Evolutionary conservation across 1,140 invertebrate species (phyloP).

Genomic region (Ectropis grisescens): DNA sequence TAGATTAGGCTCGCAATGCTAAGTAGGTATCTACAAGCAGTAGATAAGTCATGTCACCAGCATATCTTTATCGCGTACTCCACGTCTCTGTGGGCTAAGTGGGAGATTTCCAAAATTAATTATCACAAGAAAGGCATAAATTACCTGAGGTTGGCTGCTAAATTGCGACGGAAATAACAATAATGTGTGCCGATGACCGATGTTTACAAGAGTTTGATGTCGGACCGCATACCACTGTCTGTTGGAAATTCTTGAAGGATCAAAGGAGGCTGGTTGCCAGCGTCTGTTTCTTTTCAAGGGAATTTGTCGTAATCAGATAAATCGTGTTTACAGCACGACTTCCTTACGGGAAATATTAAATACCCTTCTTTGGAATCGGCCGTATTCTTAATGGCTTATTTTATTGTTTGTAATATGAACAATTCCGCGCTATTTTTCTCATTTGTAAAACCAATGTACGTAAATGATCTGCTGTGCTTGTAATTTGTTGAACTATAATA

Average conservation of each 20-base stretch:
- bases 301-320: constrained; percentile 47
- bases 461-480: neutral
- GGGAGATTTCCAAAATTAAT: too few species aligned
- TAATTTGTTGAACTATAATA: too few species aligned
- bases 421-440: too few species aligned
- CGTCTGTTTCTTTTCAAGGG: constrained; percentile 39
- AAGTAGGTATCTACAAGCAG: too few species aligned
- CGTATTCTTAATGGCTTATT: too few species aligned
- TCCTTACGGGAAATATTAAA: constrained; percentile 22
- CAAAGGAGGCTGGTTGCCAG: constrained; percentile 28
- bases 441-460: too few species aligned
- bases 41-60: too few species aligned
- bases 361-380: constrained; percentile 22
- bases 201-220: constrained; percentile 15
- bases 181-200: constrained; percentile 15
- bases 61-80: too few species aligned
- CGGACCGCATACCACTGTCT: constrained; percentile 8
- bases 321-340: constrained; percentile 34
- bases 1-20: too few species aligned
- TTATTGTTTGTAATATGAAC: too few species aligned
- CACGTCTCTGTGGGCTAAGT: too few species aligned
- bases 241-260: constrained; percentile 22
- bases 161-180: constrained; percentile 14
- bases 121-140: neutral
- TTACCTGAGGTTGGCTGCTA: constrained; percentile 3